These are phyloP conservation scores for Camponotus vicinus DNA, from an alignment of 1,140 invertebrate species.

Conservation along the genomic window DNA sequence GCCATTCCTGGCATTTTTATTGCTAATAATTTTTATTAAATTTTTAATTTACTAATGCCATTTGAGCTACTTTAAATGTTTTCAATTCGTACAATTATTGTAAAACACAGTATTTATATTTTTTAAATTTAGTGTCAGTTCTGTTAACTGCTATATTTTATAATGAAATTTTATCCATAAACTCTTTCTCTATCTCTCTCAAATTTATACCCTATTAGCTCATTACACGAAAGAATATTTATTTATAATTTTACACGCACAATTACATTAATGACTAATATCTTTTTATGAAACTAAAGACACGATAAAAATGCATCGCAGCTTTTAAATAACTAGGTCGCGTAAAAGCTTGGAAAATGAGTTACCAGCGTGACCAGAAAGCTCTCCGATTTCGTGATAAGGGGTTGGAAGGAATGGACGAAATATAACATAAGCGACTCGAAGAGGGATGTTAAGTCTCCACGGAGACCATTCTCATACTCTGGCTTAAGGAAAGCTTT, in stretches of 20 bases:
- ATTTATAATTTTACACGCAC: neutral
- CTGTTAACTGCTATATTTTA: neutral
- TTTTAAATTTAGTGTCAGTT: neutral
- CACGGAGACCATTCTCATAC: conserved; percentile 4
- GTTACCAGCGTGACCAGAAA: conserved; percentile 64
- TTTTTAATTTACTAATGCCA: no score
- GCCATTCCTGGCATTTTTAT: no score
- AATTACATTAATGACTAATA: neutral
- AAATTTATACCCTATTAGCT: no score
- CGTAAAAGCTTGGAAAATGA: conserved; percentile 50
- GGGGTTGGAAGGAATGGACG: conserved; percentile 15
- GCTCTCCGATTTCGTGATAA: conserved; percentile 22
- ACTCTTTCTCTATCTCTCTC: neutral
- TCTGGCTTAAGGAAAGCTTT: conserved; percentile 5
- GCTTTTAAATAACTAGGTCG: conserved; percentile 35
- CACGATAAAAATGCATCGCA: conserved; percentile 12
- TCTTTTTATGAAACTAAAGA: neutral
- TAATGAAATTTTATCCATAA: conserved; percentile 13
- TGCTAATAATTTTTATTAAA: no score
- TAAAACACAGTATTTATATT: neutral
- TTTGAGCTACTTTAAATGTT: neutral
- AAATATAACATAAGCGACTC: conserved; percentile 37
- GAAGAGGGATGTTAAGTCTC: neutral
- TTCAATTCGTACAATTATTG: neutral
- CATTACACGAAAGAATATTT: neutral